Evolutionary conservation across 2,888 invertebrate genomes (phyloP).

Genomic region (Tetramorium bicarinatum): DNA sequence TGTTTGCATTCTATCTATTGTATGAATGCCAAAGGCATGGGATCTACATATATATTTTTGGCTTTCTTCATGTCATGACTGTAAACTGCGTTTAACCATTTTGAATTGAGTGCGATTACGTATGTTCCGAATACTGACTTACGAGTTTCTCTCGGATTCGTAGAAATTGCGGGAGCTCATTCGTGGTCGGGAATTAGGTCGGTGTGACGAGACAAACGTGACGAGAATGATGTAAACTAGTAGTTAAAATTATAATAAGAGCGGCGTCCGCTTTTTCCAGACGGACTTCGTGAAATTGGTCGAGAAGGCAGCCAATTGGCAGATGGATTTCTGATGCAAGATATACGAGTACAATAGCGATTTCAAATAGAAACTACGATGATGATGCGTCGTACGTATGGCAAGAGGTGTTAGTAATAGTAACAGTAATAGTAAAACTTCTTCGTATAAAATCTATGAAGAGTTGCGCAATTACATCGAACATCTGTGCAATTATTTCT

Average conservation of each 20-base stretch:
- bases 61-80: neutral
- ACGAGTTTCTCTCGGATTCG: slow-evolving; percentile 44
- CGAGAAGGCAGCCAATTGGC: neutral
- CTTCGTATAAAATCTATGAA: neutral
- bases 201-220: slow-evolving; percentile 43
- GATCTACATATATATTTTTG: slow-evolving; percentile 7
- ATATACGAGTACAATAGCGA: slow-evolving; percentile 4
- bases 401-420: neutral
- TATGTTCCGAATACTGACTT: slow-evolving; percentile 13
- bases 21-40: neutral
- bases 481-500: too few species aligned
- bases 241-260: slow-evolving; percentile 46
- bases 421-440: too few species aligned
- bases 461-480: neutral
- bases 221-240: slow-evolving; percentile 42
- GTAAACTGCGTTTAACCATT: slow-evolving; percentile 10
- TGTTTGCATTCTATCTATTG: neutral
- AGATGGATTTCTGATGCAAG: neutral
- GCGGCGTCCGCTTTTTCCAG: slow-evolving; percentile 5
- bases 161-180: slow-evolving; percentile 27
- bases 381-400: neutral
- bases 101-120: slow-evolving; percentile 21
- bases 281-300: neutral
- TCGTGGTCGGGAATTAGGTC: slow-evolving; percentile 41
- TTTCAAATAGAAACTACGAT: slow-evolving; percentile 4